Percentiles rank a stretch among this genome's conserved stretches.
These are phyloP conservation scores for Dorcus parallelipipedus DNA, from an alignment of 2,888 invertebrate species.

Conservation along the genomic window DNA sequence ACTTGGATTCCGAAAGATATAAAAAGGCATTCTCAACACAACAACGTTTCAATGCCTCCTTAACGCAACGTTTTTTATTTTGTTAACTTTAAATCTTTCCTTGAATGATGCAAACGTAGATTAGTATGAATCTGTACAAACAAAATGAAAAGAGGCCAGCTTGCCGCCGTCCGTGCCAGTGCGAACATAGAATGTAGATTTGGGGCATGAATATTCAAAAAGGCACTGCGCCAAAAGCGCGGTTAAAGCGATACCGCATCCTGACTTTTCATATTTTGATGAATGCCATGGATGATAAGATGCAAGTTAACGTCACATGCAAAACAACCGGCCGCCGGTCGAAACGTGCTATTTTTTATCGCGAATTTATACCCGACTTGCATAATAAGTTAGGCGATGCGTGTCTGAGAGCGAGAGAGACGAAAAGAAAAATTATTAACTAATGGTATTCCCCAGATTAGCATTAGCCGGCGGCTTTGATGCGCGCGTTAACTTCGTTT, in stretches of 20 bases:
- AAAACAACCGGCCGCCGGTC: constrained; percentile 5
- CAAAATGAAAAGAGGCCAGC: constrained; percentile 9
- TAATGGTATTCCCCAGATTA: no score
- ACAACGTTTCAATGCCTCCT: no score
- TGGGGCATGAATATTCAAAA: constrained; percentile 17
- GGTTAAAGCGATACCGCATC: background rate
- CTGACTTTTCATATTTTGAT: constrained; percentile 16
- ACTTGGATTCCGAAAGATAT: background rate
- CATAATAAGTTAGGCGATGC: background rate
- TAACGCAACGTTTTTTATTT: no score
- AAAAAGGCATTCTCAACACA: no score
- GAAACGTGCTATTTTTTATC: constrained; percentile 1
- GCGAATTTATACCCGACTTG: background rate
- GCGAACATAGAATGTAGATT: constrained; percentile 14
- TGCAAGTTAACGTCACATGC: constrained; percentile 22
- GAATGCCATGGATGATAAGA: constrained; percentile 24
- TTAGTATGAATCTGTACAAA: constrained; percentile 2
- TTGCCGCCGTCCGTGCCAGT: background rate
- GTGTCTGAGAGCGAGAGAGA: background rate
- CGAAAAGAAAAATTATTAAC: no score
- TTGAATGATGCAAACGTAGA: no score
- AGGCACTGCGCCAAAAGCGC: constrained; percentile 7
- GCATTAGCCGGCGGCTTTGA: no score
- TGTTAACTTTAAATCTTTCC: no score
- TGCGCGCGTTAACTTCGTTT: no score